phyloP scores from a whole-genome alignment of 2,888 invertebrate species.

The Colostygia pectinataria region DNA sequence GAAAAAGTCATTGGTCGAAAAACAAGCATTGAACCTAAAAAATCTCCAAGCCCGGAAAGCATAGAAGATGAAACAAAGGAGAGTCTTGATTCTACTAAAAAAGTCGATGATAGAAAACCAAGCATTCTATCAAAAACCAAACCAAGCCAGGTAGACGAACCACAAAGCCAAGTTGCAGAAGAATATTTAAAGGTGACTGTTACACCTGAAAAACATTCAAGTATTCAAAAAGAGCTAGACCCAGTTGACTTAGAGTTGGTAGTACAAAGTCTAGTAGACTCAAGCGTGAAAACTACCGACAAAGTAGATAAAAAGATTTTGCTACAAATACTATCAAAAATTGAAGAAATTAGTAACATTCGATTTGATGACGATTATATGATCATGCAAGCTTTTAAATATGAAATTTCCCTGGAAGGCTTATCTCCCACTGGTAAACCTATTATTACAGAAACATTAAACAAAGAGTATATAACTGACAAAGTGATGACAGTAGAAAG shows the following conservation, averaged over 20 bases:
- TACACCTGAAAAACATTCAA: too few relatives aligned
- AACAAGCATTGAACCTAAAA: slow-evolving; percentile 10
- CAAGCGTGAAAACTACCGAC: too few relatives aligned
- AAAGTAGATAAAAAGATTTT: slow-evolving; percentile 1
- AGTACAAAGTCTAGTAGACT: too few relatives aligned
- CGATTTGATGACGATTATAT: slow-evolving; percentile 1
- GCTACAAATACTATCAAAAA: slow-evolving; percentile 1
- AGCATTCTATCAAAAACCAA: background rate
- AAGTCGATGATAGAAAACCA: slow-evolving; percentile 3
- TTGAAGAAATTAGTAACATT: slow-evolving; percentile 5
- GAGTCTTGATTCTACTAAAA: too few relatives aligned
- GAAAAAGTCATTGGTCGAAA: background rate
- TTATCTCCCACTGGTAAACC: slow-evolving; percentile 26
- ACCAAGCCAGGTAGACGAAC: too few relatives aligned
- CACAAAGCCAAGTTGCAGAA: too few relatives aligned
- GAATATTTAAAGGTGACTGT: too few relatives aligned
- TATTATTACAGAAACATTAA: slow-evolving; percentile 32
- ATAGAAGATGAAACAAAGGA: background rate
- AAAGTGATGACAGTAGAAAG: slow-evolving; percentile 28
- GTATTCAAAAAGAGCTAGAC: background rate
- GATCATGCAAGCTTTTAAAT: slow-evolving; percentile 7
- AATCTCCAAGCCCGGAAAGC: slow-evolving; percentile 16
- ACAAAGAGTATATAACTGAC: slow-evolving; percentile 30
- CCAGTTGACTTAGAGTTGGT: slow-evolving; percentile 4
- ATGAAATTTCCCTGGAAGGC: slow-evolving; percentile 6